Base-by-base conservation (phyloP, 2,888 invertebrate genomes). In the Cosmia trapezina region DNA sequence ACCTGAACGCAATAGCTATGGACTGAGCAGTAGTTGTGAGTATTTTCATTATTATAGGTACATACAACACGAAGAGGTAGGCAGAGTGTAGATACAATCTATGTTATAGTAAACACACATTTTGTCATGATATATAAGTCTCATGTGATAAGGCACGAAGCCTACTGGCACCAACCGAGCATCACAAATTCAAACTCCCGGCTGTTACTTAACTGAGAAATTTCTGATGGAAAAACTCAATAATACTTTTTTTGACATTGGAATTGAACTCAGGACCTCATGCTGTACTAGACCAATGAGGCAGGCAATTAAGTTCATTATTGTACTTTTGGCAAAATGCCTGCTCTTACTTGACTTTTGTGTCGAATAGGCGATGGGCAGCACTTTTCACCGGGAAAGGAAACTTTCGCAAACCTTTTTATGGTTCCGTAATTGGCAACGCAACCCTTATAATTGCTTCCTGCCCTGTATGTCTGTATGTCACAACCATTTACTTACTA, bases 1-100 rank as follows among this genome's bases (percentile, higher is more conserved):
- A 0, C 79, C 86, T 9, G 88, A 89, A 0, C 62, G 73, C 0
- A 78, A 88, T 4, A 80, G 87, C 51, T 93, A 93, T 68, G 19
- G 85, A 1, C 53, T 92, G 3, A 94, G 92, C 53, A 90, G 90
- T 54, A 85, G 89, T 57, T 95, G 95, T 95, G 83, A 94, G 94
- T 91, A 78, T 49, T 45, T 61, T 61, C 6, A n/a, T 61, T 19
- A 19, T 61, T 22, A 17, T 43, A 43, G 3, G 33, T 33, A 37
- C 5, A 41, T 17, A n/a, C 59, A 59, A 59, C 57, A 37, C 0
- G 12, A 12, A 37, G 14, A 37, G 12, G 8, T n/a, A 14, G 4
- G 19, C 19, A 33, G 57, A 33, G 6, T 49, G 5, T 51, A 12
- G 4, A 9, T 9, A 12, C 43, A 51, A n/a, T n/a, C n/a, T 51